A percentile compares a stretch with the other conserved stretches of the same genome.
Conservation (phyloP, 2,888 invertebrate genomes). For the Chymomyza amoena region DNA sequence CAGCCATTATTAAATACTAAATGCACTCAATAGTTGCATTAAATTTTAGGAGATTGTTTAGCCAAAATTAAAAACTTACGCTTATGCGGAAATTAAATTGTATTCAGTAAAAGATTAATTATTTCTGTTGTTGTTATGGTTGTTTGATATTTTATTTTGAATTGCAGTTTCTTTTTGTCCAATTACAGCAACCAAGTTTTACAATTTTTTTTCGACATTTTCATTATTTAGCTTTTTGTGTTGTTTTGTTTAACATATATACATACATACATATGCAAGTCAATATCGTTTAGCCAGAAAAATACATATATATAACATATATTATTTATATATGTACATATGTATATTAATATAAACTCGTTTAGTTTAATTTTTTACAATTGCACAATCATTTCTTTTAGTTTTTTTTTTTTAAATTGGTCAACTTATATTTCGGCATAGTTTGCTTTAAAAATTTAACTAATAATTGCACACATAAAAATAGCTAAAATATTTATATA, state of each 20-base stretch:
- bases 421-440: slow-evolving; percentile 6
- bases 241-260: slow-evolving; percentile 32
- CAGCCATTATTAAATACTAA: no score
- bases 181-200: slow-evolving; percentile 62
- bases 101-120: background rate
- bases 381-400: slow-evolving; percentile 1
- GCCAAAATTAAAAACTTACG: background rate
- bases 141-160: slow-evolving; percentile 65
- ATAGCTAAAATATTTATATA: slow-evolving; percentile 33
- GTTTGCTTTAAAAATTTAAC: slow-evolving; percentile 55
- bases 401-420: slow-evolving; percentile 1
- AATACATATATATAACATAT: background rate
- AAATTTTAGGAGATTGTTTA: no score
- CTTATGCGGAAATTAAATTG: no score
- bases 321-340: background rate
- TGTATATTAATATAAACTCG: background rate
- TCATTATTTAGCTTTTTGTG: slow-evolving; percentile 29
- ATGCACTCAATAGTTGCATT: no score
- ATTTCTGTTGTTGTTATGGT: slow-evolving; percentile 42
- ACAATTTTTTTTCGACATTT: slow-evolving; percentile 44
- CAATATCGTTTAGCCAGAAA: background rate
- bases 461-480: slow-evolving; percentile 61
- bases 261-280: slow-evolving; percentile 1
- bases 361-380: background rate
- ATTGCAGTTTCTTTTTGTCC: slow-evolving; percentile 62